These are phyloP conservation scores for Plumapathes pennacea DNA, from an alignment of 92 coral and sea anemone species.

Conservation along the genomic window DNA sequence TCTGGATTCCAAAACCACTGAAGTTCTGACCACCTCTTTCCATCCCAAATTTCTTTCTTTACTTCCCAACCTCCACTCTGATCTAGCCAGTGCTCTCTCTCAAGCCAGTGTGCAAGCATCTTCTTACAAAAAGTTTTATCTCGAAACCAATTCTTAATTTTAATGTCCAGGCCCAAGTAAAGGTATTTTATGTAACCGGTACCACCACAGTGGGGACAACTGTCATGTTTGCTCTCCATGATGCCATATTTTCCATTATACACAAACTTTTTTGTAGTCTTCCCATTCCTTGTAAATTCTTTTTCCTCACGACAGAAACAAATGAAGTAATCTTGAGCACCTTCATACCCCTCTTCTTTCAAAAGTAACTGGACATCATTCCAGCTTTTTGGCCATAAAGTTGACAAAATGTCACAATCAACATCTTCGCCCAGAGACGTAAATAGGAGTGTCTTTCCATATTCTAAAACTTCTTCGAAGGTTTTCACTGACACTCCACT, in stretches of 20 bases:
- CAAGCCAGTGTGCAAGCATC: slow-evolving; percentile 61
- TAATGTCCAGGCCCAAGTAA: slow-evolving; percentile 51
- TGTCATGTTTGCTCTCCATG: slow-evolving; percentile 39
- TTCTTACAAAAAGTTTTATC: slow-evolving; percentile 38
- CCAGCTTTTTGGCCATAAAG: slow-evolving; percentile 63
- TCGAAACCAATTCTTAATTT: slow-evolving; percentile 69
- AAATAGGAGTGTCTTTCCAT: slow-evolving; percentile 50
- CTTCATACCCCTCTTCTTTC: slow-evolving; percentile 68
- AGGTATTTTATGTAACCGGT: slow-evolving; percentile 45
- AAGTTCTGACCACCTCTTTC: slow-evolving; percentile 63
- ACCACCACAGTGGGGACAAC: slow-evolving; percentile 57
- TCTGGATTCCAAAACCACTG: slow-evolving; percentile 78
- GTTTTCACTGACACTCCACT: slow-evolving; percentile 58
- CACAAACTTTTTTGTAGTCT: slow-evolving; percentile 35
- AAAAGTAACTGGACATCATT: slow-evolving; percentile 48
- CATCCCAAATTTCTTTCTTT: slow-evolving; percentile 79
- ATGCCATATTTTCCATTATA: slow-evolving; percentile 60
- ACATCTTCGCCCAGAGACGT: slow-evolving; percentile 33
- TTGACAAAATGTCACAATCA: slow-evolving; percentile 45
- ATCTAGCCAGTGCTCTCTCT: slow-evolving; percentile 40
- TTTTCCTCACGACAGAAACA: slow-evolving; percentile 58
- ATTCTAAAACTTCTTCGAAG: slow-evolving; percentile 64
- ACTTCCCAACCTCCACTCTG: slow-evolving; percentile 1
- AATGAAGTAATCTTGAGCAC: slow-evolving; percentile 46
- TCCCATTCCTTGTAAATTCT: slow-evolving; percentile 36